These are phyloP conservation scores for Micropoecilia bifurca DNA, from an alignment of 2,797 vertebrate genomes.

Conservation along the genomic window DNA sequence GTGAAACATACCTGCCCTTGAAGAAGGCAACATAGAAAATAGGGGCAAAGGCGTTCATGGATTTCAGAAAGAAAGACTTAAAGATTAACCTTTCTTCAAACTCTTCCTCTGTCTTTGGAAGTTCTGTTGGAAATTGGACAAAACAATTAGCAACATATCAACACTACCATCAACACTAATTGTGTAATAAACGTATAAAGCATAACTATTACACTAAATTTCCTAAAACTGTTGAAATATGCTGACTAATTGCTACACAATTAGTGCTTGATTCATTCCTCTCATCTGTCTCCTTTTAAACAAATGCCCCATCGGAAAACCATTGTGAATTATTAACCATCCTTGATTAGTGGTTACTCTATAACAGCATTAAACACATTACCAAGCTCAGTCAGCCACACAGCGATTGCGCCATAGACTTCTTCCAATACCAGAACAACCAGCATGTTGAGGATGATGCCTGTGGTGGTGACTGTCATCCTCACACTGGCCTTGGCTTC, in stretches of 20 bases:
- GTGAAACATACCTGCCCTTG: slow-evolving; percentile 90
- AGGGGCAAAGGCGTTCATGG: slow-evolving; percentile 96
- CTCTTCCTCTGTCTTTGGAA: slow-evolving; percentile 93
- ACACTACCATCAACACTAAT: neutral
- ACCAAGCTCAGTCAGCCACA: slow-evolving; percentile 98
- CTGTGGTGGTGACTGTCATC: slow-evolving; percentile 93
- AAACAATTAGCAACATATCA: neutral
- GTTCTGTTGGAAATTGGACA: slow-evolving; percentile 80
- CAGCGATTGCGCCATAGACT: slow-evolving; percentile 94
- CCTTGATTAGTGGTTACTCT: neutral
- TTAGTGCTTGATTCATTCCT: neutral
- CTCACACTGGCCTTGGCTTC: slow-evolving; percentile 89
- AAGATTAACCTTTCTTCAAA: slow-evolving; percentile 96
- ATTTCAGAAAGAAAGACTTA: slow-evolving; percentile 97
- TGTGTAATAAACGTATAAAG: neutral
- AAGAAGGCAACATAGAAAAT: slow-evolving; percentile 99
- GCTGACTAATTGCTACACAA: neutral
- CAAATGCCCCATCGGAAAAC: neutral
- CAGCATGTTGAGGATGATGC: slow-evolving; percentile 95
- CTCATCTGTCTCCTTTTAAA: neutral
- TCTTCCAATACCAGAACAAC: slow-evolving; percentile 96
- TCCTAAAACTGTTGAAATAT: neutral
- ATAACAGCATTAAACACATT: slow-evolving; percentile 3
- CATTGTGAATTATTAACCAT: neutral
- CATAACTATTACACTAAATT: neutral